Percentiles rank a stretch among this genome's conserved stretches.
Conservation (phyloP, 2,113 vertebrate species). For the Falcunculus frontatus region DNA sequence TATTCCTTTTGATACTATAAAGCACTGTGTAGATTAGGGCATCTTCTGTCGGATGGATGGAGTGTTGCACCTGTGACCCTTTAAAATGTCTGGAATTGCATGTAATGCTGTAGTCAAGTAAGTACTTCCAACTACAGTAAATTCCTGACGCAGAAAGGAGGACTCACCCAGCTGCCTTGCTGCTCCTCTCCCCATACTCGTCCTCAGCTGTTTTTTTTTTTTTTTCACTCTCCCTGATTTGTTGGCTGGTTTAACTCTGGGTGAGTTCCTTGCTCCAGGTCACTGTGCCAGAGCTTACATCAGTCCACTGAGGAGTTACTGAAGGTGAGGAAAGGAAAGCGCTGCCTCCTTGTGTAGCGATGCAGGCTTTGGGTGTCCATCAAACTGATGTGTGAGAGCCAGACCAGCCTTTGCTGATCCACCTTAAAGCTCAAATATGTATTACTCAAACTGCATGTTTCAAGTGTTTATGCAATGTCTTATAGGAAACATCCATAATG, state of each 20-base stretch:
- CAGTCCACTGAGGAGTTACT: neutral
- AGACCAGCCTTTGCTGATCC: neutral
- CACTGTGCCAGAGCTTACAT: neutral
- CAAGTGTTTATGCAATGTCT: neutral
- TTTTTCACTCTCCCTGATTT: no score
- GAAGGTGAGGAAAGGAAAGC: neutral
- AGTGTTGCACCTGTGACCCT: neutral
- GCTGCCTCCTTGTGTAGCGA: neutral
- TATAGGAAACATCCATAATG: neutral
- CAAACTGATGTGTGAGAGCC: neutral
- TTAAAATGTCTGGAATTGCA: neutral
- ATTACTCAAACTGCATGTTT: neutral
- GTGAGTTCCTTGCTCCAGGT: neutral
- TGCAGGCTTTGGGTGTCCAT: neutral
- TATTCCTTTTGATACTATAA: neutral
- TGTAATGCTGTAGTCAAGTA: neutral
- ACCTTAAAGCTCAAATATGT: neutral
- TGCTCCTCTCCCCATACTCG: neutral
- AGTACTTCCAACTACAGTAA: neutral
- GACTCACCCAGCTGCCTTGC: neutral
- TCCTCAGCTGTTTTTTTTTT: neutral
- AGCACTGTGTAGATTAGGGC: neutral
- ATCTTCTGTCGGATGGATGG: neutral
- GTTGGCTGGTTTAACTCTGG: neutral
- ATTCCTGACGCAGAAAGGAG: neutral